phyloP scores from a whole-genome alignment of 2,888 invertebrate genomes.

The Perithous albicinctus region DNA sequence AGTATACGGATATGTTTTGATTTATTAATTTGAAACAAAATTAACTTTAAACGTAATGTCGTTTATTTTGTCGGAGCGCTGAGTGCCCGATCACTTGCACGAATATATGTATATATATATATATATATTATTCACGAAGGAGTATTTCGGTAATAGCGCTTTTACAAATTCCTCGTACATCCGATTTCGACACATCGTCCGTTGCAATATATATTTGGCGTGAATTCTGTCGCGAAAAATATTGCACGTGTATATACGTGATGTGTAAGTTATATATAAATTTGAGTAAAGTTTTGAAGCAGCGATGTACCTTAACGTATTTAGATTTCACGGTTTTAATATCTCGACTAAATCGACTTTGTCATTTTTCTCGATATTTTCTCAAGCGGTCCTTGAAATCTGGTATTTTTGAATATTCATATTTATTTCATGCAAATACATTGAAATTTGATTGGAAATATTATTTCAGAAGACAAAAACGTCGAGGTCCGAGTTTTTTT shows the following conservation, averaged over 20 bases:
- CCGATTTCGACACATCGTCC: slow-evolving; percentile 16
- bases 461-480: too few relatives aligned
- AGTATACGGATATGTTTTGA: too few relatives aligned
- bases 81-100: too few relatives aligned
- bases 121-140: background rate
- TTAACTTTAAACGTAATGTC: too few relatives aligned
- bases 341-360: background rate
- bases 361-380: background rate
- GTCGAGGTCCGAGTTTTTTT: too few relatives aligned
- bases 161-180: background rate
- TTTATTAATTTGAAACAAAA: too few relatives aligned
- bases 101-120: background rate
- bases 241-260: slow-evolving; percentile 9
- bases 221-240: background rate
- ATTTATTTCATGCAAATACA: background rate
- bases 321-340: background rate
- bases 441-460: too few relatives aligned
- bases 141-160: background rate
- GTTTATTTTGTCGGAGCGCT: too few relatives aligned
- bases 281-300: background rate
- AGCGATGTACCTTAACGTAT: slow-evolving; percentile 1
- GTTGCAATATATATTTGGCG: background rate
- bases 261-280: background rate
- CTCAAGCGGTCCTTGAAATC: background rate
- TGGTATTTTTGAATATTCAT: background rate